Conservation (phyloP, 2,797 vertebrate species). For the Xyrichtys novacula region DNA sequence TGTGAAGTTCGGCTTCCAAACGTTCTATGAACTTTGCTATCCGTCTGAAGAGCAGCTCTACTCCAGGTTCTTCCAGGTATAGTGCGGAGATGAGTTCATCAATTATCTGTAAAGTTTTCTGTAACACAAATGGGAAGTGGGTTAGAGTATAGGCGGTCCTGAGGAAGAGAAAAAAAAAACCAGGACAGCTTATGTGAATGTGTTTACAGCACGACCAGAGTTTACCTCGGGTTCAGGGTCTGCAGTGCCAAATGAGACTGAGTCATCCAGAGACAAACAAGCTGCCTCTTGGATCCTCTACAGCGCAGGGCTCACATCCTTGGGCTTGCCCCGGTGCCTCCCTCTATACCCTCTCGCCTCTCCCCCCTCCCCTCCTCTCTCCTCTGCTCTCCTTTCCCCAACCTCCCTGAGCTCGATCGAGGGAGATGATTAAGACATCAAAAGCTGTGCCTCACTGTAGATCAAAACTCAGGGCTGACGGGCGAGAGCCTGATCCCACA, state of each 20-base stretch:
- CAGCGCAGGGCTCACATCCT: constrained; percentile 68
- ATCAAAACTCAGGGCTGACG: constrained; percentile 82
- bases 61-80: constrained; percentile 69
- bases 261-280: constrained; percentile 62
- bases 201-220: constrained; percentile 50
- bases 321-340: constrained; percentile 68
- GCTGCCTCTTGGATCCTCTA: constrained; percentile 53
- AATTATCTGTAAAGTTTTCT: constrained; percentile 69
- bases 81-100: constrained; percentile 60
- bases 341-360: constrained; percentile 52
- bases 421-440: constrained; percentile 86
- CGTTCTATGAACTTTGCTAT: constrained; percentile 68
- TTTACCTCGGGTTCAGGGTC: constrained; percentile 49
- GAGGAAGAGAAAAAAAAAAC: constrained; percentile 42
- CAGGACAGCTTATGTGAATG: constrained; percentile 35
- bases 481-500: constrained; percentile 79
- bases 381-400: constrained; percentile 56
- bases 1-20: constrained; percentile 78
- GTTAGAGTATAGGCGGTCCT: constrained; percentile 40
- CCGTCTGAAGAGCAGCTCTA: constrained; percentile 45
- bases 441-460: constrained; percentile 80
- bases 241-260: constrained; percentile 55
- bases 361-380: constrained; percentile 43
- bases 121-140: constrained; percentile 53
- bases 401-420: constrained; percentile 80